Percentiles rank a stretch among this genome's conserved stretches.
These are phyloP conservation scores for Blera fallax DNA, from an alignment of 2,888 invertebrate species.

Conservation along the genomic window DNA sequence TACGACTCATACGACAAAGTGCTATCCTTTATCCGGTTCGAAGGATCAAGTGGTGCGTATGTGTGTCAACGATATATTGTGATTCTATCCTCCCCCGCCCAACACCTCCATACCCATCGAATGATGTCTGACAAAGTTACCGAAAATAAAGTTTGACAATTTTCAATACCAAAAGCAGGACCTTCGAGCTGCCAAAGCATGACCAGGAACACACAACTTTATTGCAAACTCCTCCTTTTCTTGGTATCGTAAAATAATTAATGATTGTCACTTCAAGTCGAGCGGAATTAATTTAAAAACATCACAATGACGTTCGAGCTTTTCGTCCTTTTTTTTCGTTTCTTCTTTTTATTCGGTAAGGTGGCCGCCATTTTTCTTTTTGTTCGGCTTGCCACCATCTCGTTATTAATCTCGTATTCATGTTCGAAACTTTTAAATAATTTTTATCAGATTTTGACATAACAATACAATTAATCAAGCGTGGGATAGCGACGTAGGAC, in stretches of 20 bases:
- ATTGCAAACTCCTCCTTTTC: constrained; percentile 39
- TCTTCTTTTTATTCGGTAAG: too few relatives aligned
- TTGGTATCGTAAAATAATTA: constrained; percentile 42
- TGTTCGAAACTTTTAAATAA: constrained; percentile 40
- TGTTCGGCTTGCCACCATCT: neutral
- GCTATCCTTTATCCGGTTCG: constrained; percentile 4
- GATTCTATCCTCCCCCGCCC: neutral
- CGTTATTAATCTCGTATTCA: neutral
- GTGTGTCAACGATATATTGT: neutral
- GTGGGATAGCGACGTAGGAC: constrained; percentile 8
- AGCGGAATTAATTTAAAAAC: constrained; percentile 52
- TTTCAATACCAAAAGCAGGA: constrained; percentile 28
- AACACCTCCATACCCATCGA: too few relatives aligned
- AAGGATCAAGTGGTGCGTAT: constrained; percentile 12
- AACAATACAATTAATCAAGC: constrained; percentile 50
- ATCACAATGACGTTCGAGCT: neutral
- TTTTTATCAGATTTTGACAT: constrained; percentile 54
- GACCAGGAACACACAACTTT: neutral
- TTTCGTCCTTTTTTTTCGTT: too few relatives aligned
- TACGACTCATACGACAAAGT: constrained; percentile 10
- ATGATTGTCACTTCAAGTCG: constrained; percentile 22
- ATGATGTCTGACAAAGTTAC: neutral
- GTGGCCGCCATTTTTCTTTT: neutral
- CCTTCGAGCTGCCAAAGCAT: neutral
- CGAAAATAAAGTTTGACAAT: constrained; percentile 29